Percentiles rank a stretch among this genome's conserved stretches.
Conservation (phyloP, 2,797 vertebrate species). For the Siniperca undulata region DNA sequence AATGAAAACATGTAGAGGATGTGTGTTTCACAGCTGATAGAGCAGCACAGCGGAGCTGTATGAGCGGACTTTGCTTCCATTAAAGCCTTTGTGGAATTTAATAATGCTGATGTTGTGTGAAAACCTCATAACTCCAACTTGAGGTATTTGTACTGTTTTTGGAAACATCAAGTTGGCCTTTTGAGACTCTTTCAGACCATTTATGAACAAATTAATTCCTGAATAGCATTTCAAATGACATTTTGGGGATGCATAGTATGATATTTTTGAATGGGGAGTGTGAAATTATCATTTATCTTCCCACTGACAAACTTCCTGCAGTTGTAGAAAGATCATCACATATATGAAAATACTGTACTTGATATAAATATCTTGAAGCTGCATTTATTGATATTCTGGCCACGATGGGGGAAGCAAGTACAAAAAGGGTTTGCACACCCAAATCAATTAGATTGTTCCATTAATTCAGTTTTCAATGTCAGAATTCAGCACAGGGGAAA, state of each 20-base stretch:
- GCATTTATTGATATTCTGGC: background rate
- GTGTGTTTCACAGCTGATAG: constrained; percentile 57
- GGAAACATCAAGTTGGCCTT: background rate
- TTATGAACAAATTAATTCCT: background rate
- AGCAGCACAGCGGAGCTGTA: background rate
- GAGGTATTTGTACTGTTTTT: background rate
- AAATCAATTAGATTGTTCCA: background rate
- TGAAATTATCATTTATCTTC: background rate
- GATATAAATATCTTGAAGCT: background rate
- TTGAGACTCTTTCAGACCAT: background rate
- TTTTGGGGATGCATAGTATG: background rate
- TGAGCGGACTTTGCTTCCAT: constrained; percentile 27
- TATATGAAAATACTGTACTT: background rate
- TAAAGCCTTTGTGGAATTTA: constrained; percentile 36
- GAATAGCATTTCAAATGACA: background rate
- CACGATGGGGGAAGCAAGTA: background rate
- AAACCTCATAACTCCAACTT: constrained; percentile 10
- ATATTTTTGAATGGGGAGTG: background rate
- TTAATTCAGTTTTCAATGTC: background rate
- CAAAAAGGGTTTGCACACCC: background rate
- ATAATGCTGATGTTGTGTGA: constrained; percentile 11
- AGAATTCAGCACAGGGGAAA: background rate
- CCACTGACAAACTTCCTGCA: background rate
- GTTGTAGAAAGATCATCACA: background rate
- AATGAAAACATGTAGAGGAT: constrained; percentile 70